Evolutionary conservation across 1,140 invertebrate genomes (phyloP).

Genomic region (Cryptotermes secundus): DNA sequence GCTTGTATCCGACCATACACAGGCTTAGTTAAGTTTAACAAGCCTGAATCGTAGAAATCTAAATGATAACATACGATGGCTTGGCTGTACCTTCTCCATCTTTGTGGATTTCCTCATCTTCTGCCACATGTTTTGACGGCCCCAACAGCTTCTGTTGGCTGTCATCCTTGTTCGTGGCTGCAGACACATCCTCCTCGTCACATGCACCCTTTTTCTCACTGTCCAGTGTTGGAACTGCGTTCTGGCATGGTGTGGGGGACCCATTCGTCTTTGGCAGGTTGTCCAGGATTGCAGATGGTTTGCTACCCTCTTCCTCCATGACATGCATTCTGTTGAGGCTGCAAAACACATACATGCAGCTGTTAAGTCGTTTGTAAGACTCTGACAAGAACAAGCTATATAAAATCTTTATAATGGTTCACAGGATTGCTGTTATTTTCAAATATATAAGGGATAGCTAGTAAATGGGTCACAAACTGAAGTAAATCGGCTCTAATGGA

Average conservation of each 20-base stretch:
- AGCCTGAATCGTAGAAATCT: no score
- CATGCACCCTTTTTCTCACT: not conserved
- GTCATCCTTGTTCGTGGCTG: not conserved
- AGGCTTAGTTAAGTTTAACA: no score
- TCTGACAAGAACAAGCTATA: no score
- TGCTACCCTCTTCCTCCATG: constrained; percentile 50
- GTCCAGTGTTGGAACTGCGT: not conserved
- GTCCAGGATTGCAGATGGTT: constrained; percentile 46
- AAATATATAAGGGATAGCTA: no score
- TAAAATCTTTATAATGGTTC: no score
- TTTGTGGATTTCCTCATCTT: not conserved
- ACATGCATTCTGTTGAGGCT: constrained; percentile 50
- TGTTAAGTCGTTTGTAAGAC: no score
- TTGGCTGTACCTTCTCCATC: no score
- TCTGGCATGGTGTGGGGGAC: constrained; percentile 1
- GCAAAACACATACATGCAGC: constrained; percentile 36
- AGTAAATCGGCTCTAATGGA: no score
- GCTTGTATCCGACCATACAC: no score
- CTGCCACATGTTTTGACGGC: not conserved
- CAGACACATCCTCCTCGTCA: not conserved
- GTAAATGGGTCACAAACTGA: no score
- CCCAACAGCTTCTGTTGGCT: not conserved
- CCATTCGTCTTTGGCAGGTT: not conserved
- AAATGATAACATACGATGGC: no score
- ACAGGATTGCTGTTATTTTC: no score